These are phyloP conservation scores for Calcarius lapponicus DNA, from an alignment of 2,797 vertebrate genomes.

Conservation along the genomic window DNA sequence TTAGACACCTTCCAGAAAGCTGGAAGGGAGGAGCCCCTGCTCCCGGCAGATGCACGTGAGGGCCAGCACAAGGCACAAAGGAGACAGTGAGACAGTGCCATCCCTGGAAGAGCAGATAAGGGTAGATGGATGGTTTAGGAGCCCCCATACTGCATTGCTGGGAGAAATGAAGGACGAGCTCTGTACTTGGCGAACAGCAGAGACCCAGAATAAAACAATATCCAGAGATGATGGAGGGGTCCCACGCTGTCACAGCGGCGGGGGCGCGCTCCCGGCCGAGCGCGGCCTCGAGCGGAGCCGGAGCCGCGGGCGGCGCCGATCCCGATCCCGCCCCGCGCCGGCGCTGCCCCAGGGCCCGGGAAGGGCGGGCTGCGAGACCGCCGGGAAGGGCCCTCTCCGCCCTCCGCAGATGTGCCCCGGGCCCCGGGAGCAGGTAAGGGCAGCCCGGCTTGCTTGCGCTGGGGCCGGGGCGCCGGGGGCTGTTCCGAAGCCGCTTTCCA, in stretches of 20 bases:
- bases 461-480: neutral
- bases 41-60: accelerated
- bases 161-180: neutral
- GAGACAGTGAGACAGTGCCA: too few relatives aligned
- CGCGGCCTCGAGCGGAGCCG: neutral
- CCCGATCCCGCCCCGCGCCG: neutral
- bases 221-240: too few relatives aligned
- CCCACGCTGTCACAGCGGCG: neutral
- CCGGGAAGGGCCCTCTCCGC: neutral
- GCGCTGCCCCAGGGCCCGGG: too few relatives aligned
- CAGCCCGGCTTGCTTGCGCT: neutral
- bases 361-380: neutral
- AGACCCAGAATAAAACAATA: neutral
- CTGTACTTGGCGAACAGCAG: neutral
- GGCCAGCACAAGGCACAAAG: neutral
- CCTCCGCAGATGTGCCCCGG: too few relatives aligned
- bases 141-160: neutral
- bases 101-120: neutral
- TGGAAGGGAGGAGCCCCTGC: neutral
- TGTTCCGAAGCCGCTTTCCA: neutral
- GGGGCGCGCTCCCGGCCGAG: neutral
- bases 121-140: neutral
- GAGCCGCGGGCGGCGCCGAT: neutral
- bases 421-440: neutral
- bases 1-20: neutral